Evolutionary conservation across 2,113 vertebrate species (phyloP), one percentile per base, ranked within the genome.

Genomic region (Seriola rivoliana): DNA sequence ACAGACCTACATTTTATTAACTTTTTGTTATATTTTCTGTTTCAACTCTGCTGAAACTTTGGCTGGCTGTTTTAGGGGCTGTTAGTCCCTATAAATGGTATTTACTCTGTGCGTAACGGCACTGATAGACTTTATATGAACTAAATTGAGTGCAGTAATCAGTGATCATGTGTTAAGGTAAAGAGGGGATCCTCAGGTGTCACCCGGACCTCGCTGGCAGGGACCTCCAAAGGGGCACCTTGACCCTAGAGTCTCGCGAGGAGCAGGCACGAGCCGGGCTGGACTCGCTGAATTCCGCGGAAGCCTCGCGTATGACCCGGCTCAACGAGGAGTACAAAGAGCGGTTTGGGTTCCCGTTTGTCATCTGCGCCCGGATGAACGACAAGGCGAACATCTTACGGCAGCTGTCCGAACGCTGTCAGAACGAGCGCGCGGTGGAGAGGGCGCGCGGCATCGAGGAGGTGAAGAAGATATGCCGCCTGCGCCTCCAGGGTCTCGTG

Each of bases 291-390:
- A 78, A 55, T 58, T 25, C 88, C 0, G 71, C 3, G 0, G 96
- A 97, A 52, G 60, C 63, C 4, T 83, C 50, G 13, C 85, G 48
- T 67, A 88, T 96, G 79, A 38, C 76, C 2, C 78, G 70, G 13
- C 95, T 96, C 63, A 97, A 96, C 85, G 63, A 86, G 3, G 87
- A 88, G 29, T 97, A 97, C 92, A 96, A 96, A 59, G 60, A 82
- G 63, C 95, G 94, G 32, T 97, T 97, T 46, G 95, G 93, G 0
- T 97, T 97, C 87, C 96, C 97, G 4, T 97, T 97, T 13, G 94
- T 97, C 71, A 93, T 97, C 23, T 97, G 96, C 50, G 96, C 94
- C 21, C 94, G 94, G n/a, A 90, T 94, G 87, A 92, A 88, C 85
- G 84, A 95, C 87, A 95, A 88, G 52, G 81, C 66, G 0, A 80